A percentile compares a stretch with the other conserved stretches of the same genome.
phyloP scores from a whole-genome alignment of 2,888 invertebrate species.

The Lobophora halterata region DNA sequence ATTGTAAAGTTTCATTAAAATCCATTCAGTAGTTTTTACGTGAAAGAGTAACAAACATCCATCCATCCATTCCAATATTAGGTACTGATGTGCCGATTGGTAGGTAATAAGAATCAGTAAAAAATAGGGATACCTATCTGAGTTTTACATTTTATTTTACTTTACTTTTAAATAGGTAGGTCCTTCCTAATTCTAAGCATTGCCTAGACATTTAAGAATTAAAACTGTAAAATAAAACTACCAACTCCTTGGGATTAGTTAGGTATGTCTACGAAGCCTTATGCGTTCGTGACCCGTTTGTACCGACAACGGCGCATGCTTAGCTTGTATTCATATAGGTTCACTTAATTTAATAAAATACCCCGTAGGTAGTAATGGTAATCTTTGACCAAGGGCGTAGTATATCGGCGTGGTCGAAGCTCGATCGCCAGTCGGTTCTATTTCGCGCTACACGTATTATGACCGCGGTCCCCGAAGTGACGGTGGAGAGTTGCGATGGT shows the following conservation, averaged over 20 bases:
- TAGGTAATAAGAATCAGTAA: no score
- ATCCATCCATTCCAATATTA: no score
- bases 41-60: no score
- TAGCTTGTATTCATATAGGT: conserved; percentile 40
- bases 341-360: conserved; percentile 78
- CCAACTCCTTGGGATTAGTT: conserved; percentile 70
- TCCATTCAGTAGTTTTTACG: no score
- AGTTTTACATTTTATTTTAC: no score
- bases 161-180: no score
- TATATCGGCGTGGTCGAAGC: conserved; percentile 52
- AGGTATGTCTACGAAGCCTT: conserved; percentile 74
- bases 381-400: conserved; percentile 76
- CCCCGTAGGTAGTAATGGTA: conserved; percentile 71
- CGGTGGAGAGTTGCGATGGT: conserved; percentile 69
- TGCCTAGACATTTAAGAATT: no score
- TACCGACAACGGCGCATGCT: conserved; percentile 68
- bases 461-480: conserved; percentile 66
- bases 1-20: no score
- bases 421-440: conserved; percentile 54
- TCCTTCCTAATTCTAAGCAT: no score
- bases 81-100: no score
- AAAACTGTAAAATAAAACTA: no score
- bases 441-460: conserved; percentile 47
- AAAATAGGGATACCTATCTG: no score
- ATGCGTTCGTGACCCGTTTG: conserved; percentile 78